phyloP scores from a whole-genome alignment of 2,797 vertebrate genomes.

The Manis crassicaudata region DNA sequence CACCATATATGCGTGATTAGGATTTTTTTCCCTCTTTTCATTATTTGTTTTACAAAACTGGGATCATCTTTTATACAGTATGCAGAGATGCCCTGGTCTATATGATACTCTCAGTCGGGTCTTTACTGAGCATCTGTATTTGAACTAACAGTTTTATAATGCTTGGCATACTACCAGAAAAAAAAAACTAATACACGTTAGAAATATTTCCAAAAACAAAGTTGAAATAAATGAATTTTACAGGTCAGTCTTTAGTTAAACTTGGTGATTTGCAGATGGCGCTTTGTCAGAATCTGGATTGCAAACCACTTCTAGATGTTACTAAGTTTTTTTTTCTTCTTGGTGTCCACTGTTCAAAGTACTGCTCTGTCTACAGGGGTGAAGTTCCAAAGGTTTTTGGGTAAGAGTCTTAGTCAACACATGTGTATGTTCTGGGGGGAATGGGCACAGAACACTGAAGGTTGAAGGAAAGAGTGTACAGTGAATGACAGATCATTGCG shows the following conservation, averaged over 20 bases:
- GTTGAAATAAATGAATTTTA: slow-evolving; percentile 21
- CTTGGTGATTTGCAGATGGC: neutral
- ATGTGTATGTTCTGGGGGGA: rapidly evolving
- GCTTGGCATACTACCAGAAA: neutral
- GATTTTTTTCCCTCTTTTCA: neutral
- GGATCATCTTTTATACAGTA: neutral
- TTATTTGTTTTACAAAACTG: neutral
- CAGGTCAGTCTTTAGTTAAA: neutral
- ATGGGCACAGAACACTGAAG: neutral
- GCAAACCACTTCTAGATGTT: neutral
- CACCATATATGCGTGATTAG: rapidly evolving
- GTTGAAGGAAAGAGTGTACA: neutral
- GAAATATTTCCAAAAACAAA: slow-evolving; percentile 1
- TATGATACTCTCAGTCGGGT: neutral
- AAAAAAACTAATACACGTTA: neutral
- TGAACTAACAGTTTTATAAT: neutral
- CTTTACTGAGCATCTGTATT: neutral
- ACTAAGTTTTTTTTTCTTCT: neutral
- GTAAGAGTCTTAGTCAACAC: neutral
- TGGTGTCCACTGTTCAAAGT: neutral
- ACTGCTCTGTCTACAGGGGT: neutral
- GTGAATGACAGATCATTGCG: rapidly evolving
- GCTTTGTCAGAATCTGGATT: neutral
- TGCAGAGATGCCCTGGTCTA: neutral
- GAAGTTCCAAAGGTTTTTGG: neutral